Evolutionary conservation across 2,113 vertebrate species (phyloP).

Genomic region (Apaloderma vittatum): DNA sequence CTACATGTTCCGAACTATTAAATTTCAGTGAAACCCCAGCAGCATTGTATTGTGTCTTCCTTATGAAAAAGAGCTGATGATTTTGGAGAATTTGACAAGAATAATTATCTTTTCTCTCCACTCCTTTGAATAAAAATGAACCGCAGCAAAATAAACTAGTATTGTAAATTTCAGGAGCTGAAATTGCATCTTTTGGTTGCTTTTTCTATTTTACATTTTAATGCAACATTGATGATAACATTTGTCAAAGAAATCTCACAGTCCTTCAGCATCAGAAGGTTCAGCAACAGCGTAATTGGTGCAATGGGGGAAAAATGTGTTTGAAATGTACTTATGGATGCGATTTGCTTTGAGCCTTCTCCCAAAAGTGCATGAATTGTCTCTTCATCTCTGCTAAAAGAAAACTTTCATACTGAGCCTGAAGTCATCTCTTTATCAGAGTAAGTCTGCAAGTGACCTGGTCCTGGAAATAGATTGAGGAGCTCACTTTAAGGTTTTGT

Average conservation of each 20-base stretch:
- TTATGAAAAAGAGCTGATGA: conserved; percentile 26
- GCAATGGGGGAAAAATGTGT: conserved; percentile 62
- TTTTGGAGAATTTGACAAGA: conserved; percentile 60
- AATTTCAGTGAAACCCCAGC: conserved; percentile 12
- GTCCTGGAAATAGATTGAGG: not conserved
- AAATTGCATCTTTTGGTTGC: conserved; percentile 63
- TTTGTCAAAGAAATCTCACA: conserved; percentile 70
- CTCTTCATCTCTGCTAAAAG: conserved; percentile 62
- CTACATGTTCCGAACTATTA: not conserved
- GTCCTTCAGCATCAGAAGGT: conserved; percentile 57
- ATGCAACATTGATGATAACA: conserved; percentile 63
- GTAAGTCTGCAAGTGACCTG: not conserved
- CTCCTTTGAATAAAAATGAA: conserved; percentile 36
- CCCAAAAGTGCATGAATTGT: conserved; percentile 64
- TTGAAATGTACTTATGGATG: conserved; percentile 70
- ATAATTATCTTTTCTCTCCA: conserved; percentile 48
- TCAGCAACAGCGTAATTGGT: conserved; percentile 59
- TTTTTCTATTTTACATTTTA: conserved; percentile 68
- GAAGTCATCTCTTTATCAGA: not conserved
- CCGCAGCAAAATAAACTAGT: conserved; percentile 29
- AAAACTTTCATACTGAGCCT: conserved; percentile 36
- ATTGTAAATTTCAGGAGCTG: conserved; percentile 50
- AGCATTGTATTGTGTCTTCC: not conserved
- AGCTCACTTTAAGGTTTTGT: not conserved
- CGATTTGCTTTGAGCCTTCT: conserved; percentile 67